These are phyloP conservation scores for Ranitomeya variabilis DNA, from an alignment of 2,113 vertebrate genomes.

Conservation along the genomic window DNA sequence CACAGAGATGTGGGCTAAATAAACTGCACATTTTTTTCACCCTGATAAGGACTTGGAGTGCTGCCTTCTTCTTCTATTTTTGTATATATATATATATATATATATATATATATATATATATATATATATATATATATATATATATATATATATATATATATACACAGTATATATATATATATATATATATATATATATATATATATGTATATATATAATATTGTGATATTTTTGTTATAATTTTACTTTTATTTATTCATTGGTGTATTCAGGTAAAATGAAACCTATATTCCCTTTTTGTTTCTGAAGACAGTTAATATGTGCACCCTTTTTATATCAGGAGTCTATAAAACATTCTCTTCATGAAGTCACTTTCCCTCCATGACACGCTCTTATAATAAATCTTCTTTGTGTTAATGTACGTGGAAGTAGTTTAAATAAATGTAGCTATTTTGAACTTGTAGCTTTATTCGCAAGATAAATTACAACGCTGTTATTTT, in stretches of 20 bases:
- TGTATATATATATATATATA: too few species aligned
- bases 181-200: too few species aligned
- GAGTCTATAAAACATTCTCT: background rate
- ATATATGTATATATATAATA: too few species aligned
- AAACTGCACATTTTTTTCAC: too few species aligned
- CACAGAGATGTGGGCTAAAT: too few species aligned
- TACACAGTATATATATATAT: too few species aligned
- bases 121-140: too few species aligned
- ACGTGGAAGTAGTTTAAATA: background rate
- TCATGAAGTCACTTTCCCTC: background rate
- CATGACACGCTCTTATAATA: background rate
- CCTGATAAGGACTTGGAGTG: too few species aligned
- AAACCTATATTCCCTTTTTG: background rate
- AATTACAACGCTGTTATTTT: background rate
- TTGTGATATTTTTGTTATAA: background rate
- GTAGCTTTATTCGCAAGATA: conserved; percentile 33
- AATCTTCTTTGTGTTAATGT: background rate
- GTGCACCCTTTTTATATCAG: background rate
- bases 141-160: too few species aligned
- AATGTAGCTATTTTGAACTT: conserved; percentile 7
- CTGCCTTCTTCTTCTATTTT: too few species aligned
- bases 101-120: too few species aligned
- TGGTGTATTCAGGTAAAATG: background rate
- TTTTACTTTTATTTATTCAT: background rate
- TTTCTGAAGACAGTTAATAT: background rate